Evolutionary conservation across 2,888 invertebrate species (phyloP).

Genomic region (Germaria angustata): DNA sequence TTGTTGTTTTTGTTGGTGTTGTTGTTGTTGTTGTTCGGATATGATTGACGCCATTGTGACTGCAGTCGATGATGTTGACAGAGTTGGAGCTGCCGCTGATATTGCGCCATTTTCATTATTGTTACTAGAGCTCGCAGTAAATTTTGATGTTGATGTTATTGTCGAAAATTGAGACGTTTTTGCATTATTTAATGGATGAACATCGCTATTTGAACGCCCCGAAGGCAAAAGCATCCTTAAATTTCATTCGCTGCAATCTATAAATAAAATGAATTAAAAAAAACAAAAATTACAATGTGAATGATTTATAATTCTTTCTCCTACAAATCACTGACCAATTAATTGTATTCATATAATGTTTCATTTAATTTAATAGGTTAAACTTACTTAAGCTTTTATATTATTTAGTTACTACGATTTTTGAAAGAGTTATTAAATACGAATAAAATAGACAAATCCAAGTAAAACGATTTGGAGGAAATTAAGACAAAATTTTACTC

Average conservation of each 20-base stretch:
- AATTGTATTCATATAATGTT: too few species aligned
- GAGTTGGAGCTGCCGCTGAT: conserved; percentile 22
- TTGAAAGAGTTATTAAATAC: too few species aligned
- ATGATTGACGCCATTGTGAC: neutral
- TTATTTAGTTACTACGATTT: too few species aligned
- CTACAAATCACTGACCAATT: too few species aligned
- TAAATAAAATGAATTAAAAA: neutral
- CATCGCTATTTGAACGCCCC: conserved; percentile 79
- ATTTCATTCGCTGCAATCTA: conserved; percentile 77
- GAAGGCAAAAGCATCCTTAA: conserved; percentile 80
- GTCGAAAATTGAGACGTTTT: conserved; percentile 71
- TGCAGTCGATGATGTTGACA: conserved; percentile 1
- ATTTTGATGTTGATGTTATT: conserved; percentile 74
- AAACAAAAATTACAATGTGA: neutral
- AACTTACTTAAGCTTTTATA: too few species aligned
- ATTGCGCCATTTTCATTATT: conserved; percentile 62
- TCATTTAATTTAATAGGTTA: too few species aligned
- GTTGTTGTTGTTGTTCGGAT: conserved; percentile 61
- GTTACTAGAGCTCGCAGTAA: conserved; percentile 62
- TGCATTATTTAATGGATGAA: conserved; percentile 73
- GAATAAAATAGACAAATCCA: too few species aligned
- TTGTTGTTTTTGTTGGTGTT: too few species aligned
- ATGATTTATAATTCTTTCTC: too few species aligned
- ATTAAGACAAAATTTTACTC: too few species aligned
- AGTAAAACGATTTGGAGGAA: too few species aligned